phyloP scores from a whole-genome alignment of 2,888 invertebrate species.

The Mamestra brassicae region DNA sequence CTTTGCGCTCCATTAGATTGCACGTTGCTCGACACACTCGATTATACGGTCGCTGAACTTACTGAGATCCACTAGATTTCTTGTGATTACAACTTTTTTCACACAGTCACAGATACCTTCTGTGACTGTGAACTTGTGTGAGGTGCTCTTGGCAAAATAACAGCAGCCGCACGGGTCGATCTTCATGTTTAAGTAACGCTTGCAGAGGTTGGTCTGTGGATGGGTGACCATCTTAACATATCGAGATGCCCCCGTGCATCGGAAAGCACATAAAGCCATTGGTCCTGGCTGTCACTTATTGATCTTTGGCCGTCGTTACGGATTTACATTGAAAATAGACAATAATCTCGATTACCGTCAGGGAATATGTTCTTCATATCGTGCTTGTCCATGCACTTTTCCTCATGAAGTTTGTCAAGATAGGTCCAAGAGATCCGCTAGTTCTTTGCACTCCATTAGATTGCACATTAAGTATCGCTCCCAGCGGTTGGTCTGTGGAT shows the following conservation, averaged over 20 bases:
- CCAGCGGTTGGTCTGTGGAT: no score
- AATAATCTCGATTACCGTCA: slow-evolving; percentile 41
- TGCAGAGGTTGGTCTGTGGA: slow-evolving; percentile 75
- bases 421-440: slow-evolving; percentile 75
- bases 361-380: slow-evolving; percentile 35
- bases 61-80: slow-evolving; percentile 77
- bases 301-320: no score
- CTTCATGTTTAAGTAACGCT: slow-evolving; percentile 62
- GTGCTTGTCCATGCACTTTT: slow-evolving; percentile 16
- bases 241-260: no score
- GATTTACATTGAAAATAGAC: neutral
- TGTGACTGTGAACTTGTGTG: slow-evolving; percentile 91
- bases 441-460: slow-evolving; percentile 51
- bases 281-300: no score
- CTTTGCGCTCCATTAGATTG: slow-evolving; percentile 37
- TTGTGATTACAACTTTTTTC: slow-evolving; percentile 86
- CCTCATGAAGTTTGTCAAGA: slow-evolving; percentile 67
- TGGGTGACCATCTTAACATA: no score
- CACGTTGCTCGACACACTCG: slow-evolving; percentile 60
- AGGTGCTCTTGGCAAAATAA: no score
- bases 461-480: slow-evolving; percentile 9
- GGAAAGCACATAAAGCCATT: no score
- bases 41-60: slow-evolving; percentile 67
- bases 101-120: no score
- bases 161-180: no score